Percentiles rank a stretch among this genome's conserved stretches.
Conservation (phyloP, 2,888 invertebrate species). For the Epinotia demarniana region DNA sequence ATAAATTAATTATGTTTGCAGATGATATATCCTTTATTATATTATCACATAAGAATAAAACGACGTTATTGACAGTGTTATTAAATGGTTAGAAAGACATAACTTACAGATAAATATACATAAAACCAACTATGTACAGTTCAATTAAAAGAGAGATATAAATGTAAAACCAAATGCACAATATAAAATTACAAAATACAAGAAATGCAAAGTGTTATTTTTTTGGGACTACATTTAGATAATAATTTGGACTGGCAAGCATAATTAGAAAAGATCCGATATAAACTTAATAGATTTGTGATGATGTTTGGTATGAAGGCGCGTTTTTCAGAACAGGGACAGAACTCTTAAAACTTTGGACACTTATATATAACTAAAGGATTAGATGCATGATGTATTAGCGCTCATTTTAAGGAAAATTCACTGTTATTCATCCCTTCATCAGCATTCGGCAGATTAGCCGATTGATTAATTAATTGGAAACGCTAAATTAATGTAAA, state of each 20-base stretch:
- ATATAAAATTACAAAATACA: neutral
- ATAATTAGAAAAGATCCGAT: neutral
- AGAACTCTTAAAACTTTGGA: too few relatives aligned
- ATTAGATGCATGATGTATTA: too few relatives aligned
- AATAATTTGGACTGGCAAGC: neutral
- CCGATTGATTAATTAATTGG: too few relatives aligned
- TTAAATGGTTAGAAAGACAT: neutral
- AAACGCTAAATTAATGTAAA: too few relatives aligned
- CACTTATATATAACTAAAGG: too few relatives aligned
- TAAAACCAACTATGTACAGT: conserved; percentile 6
- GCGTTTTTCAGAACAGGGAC: too few relatives aligned
- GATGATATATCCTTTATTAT: neutral
- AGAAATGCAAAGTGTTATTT: neutral
- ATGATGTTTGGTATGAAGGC: too few relatives aligned
- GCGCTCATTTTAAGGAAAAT: too few relatives aligned
- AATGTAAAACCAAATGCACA: neutral
- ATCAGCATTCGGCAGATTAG: too few relatives aligned
- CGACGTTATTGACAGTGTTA: neutral
- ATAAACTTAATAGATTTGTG: too few relatives aligned
- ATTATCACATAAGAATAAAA: neutral
- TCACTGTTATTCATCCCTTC: too few relatives aligned
- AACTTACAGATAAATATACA: neutral
- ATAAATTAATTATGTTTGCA: neutral
- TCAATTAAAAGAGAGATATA: neutral
- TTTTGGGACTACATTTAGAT: neutral